phyloP scores from a whole-genome alignment of 2,888 invertebrate species.

The Piscicola geometra region DNA sequence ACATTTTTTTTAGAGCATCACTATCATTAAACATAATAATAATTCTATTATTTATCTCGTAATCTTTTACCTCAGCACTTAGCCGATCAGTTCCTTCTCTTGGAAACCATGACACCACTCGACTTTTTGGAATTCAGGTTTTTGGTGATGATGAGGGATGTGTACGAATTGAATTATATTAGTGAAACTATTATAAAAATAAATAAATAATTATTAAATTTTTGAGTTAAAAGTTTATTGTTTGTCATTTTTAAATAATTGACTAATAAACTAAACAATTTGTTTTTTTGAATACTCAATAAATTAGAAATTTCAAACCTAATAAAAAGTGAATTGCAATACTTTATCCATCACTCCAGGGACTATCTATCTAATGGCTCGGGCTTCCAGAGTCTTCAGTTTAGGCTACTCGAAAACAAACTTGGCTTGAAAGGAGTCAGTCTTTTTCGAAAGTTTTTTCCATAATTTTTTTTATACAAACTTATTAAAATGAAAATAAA shows the following conservation, averaged over 20 bases:
- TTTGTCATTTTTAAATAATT: background rate
- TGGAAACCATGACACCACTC: constrained; percentile 97
- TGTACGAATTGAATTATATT: no score
- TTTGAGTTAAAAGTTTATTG: background rate
- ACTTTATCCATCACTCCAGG: constrained; percentile 57
- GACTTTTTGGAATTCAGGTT: constrained; percentile 91
- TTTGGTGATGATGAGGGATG: no score
- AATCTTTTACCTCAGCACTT: constrained; percentile 68
- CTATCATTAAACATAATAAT: background rate
- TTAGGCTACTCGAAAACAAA: constrained; percentile 91
- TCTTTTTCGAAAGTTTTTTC: no score
- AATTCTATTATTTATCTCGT: constrained; percentile 4
- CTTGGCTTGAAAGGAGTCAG: constrained; percentile 62
- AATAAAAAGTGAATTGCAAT: background rate
- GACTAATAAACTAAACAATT: background rate
- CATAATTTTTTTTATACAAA: no score
- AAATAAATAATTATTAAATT: no score
- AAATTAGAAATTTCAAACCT: background rate
- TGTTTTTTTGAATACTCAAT: background rate
- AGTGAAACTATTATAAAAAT: no score
- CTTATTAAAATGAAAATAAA: no score
- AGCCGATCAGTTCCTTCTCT: constrained; percentile 90
- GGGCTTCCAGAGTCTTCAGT: constrained; percentile 92
- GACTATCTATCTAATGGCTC: constrained; percentile 88
- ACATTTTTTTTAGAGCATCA: background rate